phyloP scores from a whole-genome alignment of 1,140 invertebrate genomes.

The Thaumatotibia leucotreta region DNA sequence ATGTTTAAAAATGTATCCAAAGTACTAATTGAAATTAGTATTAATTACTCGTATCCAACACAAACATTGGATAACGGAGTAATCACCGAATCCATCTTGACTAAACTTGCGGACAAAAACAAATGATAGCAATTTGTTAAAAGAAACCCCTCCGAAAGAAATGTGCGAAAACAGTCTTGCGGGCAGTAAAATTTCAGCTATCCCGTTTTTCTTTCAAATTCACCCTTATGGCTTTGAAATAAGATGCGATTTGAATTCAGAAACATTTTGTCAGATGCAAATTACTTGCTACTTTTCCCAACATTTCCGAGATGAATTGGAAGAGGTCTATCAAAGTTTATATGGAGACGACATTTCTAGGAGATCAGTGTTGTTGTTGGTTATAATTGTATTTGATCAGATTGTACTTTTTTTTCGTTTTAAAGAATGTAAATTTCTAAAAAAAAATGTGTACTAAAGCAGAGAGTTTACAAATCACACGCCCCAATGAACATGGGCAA shows the following conservation, averaged over 20 bases:
- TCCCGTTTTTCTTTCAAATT: not conserved
- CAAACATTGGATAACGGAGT: slow-evolving; percentile 8
- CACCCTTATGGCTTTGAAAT: not conserved
- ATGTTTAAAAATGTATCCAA: not conserved
- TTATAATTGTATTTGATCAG: not conserved
- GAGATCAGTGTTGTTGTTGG: not conserved
- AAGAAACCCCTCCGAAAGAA: slow-evolving; percentile 2
- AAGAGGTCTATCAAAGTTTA: not conserved
- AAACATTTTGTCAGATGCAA: not conserved
- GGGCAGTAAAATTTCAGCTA: not conserved
- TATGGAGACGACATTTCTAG: not conserved
- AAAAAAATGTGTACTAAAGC: too few relatives aligned
- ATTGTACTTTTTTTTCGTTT: not conserved
- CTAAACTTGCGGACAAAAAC: slow-evolving; percentile 1
- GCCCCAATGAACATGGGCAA: too few relatives aligned
- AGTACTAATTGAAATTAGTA: not conserved
- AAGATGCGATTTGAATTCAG: not conserved
- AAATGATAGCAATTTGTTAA: slow-evolving; percentile 10
- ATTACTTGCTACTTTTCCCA: not conserved
- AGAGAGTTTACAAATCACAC: too few relatives aligned
- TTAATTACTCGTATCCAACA: not conserved
- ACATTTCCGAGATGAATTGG: not conserved
- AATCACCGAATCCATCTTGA: not conserved
- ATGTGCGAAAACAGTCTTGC: not conserved
- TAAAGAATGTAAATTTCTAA: too few relatives aligned